Percentiles rank a stretch among this genome's conserved stretches.
phyloP scores from a whole-genome alignment of 2,888 invertebrate species.

The Lepidochrysops patricia region DNA sequence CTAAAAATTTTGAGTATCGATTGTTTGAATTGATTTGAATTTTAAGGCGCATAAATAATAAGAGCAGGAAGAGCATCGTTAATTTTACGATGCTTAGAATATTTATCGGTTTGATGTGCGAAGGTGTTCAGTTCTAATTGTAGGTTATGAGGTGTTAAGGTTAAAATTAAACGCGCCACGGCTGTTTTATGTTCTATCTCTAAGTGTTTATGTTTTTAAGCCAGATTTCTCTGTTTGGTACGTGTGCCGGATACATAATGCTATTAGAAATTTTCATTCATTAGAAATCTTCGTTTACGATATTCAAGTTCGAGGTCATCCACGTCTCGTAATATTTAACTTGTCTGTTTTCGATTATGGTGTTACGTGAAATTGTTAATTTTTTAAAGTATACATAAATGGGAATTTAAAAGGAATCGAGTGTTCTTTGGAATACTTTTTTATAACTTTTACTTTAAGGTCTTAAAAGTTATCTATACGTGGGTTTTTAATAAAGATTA shows the following conservation, averaged over 20 bases:
- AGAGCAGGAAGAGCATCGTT: slow-evolving; percentile 22
- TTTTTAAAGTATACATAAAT: no score
- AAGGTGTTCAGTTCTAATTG: slow-evolving; percentile 16
- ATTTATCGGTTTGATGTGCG: slow-evolving; percentile 17
- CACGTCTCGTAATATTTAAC: slow-evolving; percentile 17
- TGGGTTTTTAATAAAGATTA: no score
- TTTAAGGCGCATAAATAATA: neutral
- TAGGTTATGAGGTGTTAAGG: slow-evolving; percentile 18
- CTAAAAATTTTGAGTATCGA: neutral
- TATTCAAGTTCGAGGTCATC: slow-evolving; percentile 68
- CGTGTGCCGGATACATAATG: slow-evolving; percentile 53
- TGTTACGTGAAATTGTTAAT: neutral
- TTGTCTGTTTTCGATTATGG: neutral
- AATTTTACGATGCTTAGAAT: slow-evolving; percentile 22
- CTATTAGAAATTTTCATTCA: slow-evolving; percentile 53
- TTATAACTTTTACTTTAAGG: no score
- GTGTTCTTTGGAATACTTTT: no score
- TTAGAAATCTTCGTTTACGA: slow-evolving; percentile 34
- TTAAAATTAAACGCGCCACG: slow-evolving; percentile 23
- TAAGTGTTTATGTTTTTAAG: slow-evolving; percentile 31
- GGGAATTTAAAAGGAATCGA: no score
- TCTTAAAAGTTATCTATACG: no score
- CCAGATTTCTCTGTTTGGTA: slow-evolving; percentile 47
- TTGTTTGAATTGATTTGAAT: neutral
- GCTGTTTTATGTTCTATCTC: slow-evolving; percentile 19